Evolutionary conservation across 2,113 vertebrate genomes (phyloP), one percentile per base, ranked within the genome.

Genomic region (Forbesichthys papilliferus): DNA sequence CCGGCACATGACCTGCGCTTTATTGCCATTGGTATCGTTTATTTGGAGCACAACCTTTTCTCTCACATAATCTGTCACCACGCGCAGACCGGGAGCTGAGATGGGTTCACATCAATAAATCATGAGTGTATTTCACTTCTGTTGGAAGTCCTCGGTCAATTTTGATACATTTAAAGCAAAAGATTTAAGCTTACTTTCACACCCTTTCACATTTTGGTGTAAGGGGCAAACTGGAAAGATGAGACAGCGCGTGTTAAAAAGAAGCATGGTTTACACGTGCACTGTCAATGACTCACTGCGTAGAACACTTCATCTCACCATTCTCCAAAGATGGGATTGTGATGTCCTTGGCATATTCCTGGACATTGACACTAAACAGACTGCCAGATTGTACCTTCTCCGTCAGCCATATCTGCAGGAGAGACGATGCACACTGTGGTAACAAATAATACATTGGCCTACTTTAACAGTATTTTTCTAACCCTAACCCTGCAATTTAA

Each of bases 141-240:
- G 7, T 8, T 6, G 27, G 2, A 27, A 27, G 27, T 27, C 27
- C 2, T 27, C 27, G 3, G 27, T 27, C 2, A 27, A 27, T 27
- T 2, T 27, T 27, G 1, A 57, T 27, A 33, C 18, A 57, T 1
- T 11, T 57, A 2, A 20, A 3, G 11, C 10, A 18, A 57, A 33
- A 57, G 6, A 2, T 57, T 13, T 42, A 13, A 20, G 10, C 87
- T 88, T 68, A 92, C 92, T 82, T 9, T 80, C 68, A 79, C 89
- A 92, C 9, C 70, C 66, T 34, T 64, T 75, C 1, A 85, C 18
- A 0, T 66, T 4, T 3, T 64, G 60, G 33, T 63, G 56, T 16
- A 59, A 48, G 14, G 68, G 76, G 74, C 92, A 93, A 61, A 86
- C 92, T 93, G 77, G 54, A 84, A 84, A 12, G 78, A 48, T 79